These are phyloP conservation scores for Leucozona laternaria DNA, from an alignment of 2,888 invertebrate genomes.

Conservation along the genomic window DNA sequence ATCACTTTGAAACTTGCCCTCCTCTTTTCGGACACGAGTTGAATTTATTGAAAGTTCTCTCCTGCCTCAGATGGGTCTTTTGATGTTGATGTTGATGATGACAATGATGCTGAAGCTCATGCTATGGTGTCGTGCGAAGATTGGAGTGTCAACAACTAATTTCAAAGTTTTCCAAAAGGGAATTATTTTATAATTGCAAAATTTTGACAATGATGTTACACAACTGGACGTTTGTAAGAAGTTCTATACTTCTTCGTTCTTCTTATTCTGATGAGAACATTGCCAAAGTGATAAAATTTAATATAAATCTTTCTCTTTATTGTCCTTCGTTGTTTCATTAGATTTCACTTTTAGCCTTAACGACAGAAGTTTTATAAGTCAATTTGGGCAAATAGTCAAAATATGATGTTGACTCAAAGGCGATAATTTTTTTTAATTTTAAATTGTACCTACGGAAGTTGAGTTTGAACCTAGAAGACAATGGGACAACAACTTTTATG, in stretches of 20 bases:
- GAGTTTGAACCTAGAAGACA: neutral
- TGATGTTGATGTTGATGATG: constrained; percentile 5
- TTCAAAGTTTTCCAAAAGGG: constrained; percentile 39
- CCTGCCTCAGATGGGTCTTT: neutral
- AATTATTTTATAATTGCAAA: constrained; percentile 68
- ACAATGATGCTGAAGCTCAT: constrained; percentile 23
- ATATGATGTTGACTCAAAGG: neutral
- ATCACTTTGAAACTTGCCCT: constrained; percentile 38
- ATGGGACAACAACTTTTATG: no score
- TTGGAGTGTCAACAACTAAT: constrained; percentile 41
- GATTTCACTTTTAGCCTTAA: constrained; percentile 35
- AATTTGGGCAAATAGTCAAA: constrained; percentile 53
- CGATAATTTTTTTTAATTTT: neutral
- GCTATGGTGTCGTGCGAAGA: constrained; percentile 13
- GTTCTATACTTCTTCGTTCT: neutral
- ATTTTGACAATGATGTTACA: constrained; percentile 53
- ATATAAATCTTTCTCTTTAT: constrained; percentile 20
- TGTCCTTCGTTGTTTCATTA: constrained; percentile 22
- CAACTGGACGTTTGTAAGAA: constrained; percentile 15
- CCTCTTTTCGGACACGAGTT: constrained; percentile 50
- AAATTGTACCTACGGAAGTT: neutral
- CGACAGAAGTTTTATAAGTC: constrained; percentile 42
- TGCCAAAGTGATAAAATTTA: constrained; percentile 29
- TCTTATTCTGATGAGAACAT: constrained; percentile 38
- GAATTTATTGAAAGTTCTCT: constrained; percentile 52